Evolutionary conservation across 2,113 vertebrate genomes (phyloP), one percentile per base, ranked within the genome.

Genomic region (Ursus arctos): DNA sequence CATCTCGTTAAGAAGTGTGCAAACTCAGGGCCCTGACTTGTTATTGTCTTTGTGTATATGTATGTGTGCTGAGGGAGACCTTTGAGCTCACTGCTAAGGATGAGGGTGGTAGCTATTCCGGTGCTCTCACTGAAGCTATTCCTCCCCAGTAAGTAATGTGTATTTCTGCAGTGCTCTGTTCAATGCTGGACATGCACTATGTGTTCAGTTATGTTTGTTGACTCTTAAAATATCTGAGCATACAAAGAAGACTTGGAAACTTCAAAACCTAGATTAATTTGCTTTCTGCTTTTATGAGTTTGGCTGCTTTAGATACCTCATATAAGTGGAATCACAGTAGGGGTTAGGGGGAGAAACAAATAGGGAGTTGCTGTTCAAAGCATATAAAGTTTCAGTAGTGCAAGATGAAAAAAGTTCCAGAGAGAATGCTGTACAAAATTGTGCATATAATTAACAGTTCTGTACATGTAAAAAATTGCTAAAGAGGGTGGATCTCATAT

Each of bases 101-200:
- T 3, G 6, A 7, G 47, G 49, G 16, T 1, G 3, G 28, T 51
- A n/a, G 22, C 13, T 40, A 7, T 65, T 57, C 16, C 0, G 1
- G 33, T 59, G 82, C 10, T 61, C 26, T 65, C 72, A 33, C 0
- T 6, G 26, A 93, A 18, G 24, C 15, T 55, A 1, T 43, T 21
- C 65, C n/a, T 85, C n/a, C 14, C 9, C 19, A 81, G 22, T 36
- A 49, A 63, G 1, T 43, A 4, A 6, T 36, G 43, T 10, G 36
- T 5, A 6, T 72, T 47, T 88, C 69, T 74, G 10, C 26, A 3
- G 9, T 33, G 8, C 40, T 84, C 63, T 84, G 0, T 22, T 11
- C 21, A 80, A 53, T 24, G 51, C 18, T 26, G 33, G 61, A 11
- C 14, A 43, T 33, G 13, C 1, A 59, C 9, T 65, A 36, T 3